Percentiles rank a stretch among this genome's conserved stretches.
These are phyloP conservation scores for Sipha flava DNA, from an alignment of 1,140 invertebrate species.

Conservation along the genomic window DNA sequence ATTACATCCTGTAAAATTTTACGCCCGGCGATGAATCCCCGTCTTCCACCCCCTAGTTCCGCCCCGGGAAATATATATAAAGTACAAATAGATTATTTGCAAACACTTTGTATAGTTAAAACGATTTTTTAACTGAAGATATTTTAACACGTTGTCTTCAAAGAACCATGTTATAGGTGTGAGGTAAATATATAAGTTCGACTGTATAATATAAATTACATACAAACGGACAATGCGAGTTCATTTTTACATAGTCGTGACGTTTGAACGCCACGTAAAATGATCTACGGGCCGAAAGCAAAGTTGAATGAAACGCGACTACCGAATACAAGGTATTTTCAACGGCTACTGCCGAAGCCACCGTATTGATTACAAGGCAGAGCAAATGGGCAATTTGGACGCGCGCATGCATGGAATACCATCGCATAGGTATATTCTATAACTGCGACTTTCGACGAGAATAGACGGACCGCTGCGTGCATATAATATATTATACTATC, in stretches of 20 bases:
- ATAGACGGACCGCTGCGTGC: neutral
- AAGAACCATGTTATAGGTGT: no score
- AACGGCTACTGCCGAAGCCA: neutral
- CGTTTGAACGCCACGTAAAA: neutral
- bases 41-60: no score
- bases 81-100: no score
- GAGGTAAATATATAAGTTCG: no score
- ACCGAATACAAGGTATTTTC: neutral
- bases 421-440: neutral
- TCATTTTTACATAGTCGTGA: neutral
- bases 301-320: neutral
- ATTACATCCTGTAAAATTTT: no score
- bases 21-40: no score
- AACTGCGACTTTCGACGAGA: neutral
- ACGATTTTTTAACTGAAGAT: no score
- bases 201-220: neutral
- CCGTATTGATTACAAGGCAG: neutral
- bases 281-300: neutral
- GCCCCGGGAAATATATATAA: no score
- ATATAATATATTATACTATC: no score
- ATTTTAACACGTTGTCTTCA: no score
- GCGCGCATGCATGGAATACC: conserved; percentile 4
- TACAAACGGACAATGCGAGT: no score
- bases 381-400: conserved; percentile 2
- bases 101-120: no score